Evolutionary conservation across 92 coral and sea anemone species (phyloP), one percentile per base, ranked within the genome.

Genomic region (Palythoa grandiflora): DNA sequence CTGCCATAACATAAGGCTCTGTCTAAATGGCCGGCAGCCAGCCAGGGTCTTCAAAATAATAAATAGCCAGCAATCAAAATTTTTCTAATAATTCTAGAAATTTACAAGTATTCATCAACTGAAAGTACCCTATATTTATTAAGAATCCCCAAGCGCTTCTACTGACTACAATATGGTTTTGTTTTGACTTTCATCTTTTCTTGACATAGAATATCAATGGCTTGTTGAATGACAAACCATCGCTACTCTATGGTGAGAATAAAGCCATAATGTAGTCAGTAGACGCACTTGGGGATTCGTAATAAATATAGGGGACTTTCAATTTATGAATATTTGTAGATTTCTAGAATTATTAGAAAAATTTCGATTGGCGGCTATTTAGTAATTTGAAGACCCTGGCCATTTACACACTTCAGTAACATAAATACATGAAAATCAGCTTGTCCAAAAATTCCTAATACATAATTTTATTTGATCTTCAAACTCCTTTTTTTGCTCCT

Each of bases 351-450:
- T 36, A 71, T 71, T 71, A 10, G 35, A 39, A 71, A 71, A 71
- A 21, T 38, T 71, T 71, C 50, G 75, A 38, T 39, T 71, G 38
- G 44, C 75, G 75, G 75, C 75, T 15, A 71, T 71, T 39, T 71
- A 71, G 75, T 71, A 36, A 39, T 71, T 71, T 71, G 75, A 71
- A 71, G 75, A 71, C 75, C 75, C 75, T 71, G 75, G 75, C 40
- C 75, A 44, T 44, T 44, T 44, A 44, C 48, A 44, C 48, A 44
- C 48, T 44, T 44, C 48, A 44, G 6, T 44, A 44, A 61, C 4
- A 44, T 2, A 44, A 44, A 44, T 44, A 44, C 50, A 44, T 44
- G 48, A 44, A 44, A 44, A 44, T 44, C 48, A 44, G 48, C 48
- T 44, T 44, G 48, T 44, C 48, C 48, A 44, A 44, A 44, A 44